Evolutionary conservation across 2,888 invertebrate species (phyloP).

Genomic region (Electrophaes corylata): DNA sequence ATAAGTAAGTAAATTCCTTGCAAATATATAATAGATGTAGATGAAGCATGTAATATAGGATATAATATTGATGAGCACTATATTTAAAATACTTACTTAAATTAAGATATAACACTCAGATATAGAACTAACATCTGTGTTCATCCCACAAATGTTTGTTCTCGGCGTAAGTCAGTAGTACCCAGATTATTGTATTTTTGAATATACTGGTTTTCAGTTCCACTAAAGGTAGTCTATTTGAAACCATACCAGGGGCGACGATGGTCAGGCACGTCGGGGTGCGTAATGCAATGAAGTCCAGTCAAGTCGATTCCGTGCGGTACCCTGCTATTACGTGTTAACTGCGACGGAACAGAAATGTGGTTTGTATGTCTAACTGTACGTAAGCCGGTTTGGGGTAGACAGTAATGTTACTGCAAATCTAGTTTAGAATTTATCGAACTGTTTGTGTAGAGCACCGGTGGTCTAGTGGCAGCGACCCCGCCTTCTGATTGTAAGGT

Average conservation of each 20-base stretch:
- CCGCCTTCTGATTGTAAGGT: too few relatives aligned
- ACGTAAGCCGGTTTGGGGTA: conserved; percentile 1
- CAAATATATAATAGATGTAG: too few relatives aligned
- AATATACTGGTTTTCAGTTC: background rate
- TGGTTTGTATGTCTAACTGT: conserved; percentile 30
- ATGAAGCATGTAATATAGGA: too few relatives aligned
- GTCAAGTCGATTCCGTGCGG: conserved; percentile 32
- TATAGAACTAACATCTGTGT: too few relatives aligned
- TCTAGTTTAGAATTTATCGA: conserved; percentile 13
- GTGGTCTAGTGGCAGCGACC: too few relatives aligned
- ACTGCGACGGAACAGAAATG: conserved; percentile 30
- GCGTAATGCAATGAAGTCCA: conserved; percentile 39
- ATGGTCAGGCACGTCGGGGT: conserved; percentile 17
- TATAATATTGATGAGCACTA: too few relatives aligned
- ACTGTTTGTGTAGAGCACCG: conserved; percentile 1
- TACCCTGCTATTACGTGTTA: conserved; percentile 32
- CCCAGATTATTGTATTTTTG: background rate
- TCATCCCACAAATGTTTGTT: too few relatives aligned
- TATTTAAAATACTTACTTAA: too few relatives aligned
- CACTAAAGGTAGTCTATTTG: background rate
- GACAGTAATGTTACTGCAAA: conserved; percentile 19
- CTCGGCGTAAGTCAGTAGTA: too few relatives aligned
- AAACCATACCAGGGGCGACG: background rate
- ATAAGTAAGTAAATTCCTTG: too few relatives aligned
- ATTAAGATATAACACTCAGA: too few relatives aligned